Base-by-base conservation (phyloP, 1,140 invertebrate genomes). In the Bombus confusus region DNA sequence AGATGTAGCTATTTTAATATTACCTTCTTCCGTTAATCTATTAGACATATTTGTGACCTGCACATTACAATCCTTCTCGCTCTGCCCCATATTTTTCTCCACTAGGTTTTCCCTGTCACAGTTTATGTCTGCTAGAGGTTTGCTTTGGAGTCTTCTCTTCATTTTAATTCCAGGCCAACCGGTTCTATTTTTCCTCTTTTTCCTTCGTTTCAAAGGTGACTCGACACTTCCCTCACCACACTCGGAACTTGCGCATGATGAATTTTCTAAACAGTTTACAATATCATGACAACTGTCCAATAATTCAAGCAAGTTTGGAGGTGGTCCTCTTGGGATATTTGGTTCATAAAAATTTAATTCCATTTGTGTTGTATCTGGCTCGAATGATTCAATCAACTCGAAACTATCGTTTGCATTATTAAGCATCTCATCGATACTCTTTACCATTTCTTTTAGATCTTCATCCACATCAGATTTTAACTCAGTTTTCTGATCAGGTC, bases 111-210 rank as follows among this genome's bases (percentile, higher is more conserved):
- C 91, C 43, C 81, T 73, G 0, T 87, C 86, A 31, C 80, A 83
- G 1, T 83, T 59, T 31, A 37, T 18, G 1, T 88, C 83, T 0
- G 13, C 8, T 10, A 76, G 31, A 13, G 64, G 34, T 18, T 90
- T 91, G 12, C 25, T 75, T 13, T 92, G 91, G 10, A 94, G 73
- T 83, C 94, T 95, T 66, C 91, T 94, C n/a, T 92, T 88, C 86
- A 95, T 91, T 76, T 95, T 95, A 68, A 95, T 96, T n/a, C 96
- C 96, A 0, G 96, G 96, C 96, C 96, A 97, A 18, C 96, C 96
- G 0, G 96, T 97, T 47, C 96, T 95, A 91, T 97, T 97, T 91
- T 95, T 95, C 72, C 95, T 91, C 34, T 93, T 91, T 76, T 95
- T 95, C 8, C 95, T 90, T 34, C 92, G 91, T 31, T 92, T 94